These are phyloP conservation scores for Lysandra coridon DNA, from an alignment of 2,888 invertebrate species.

Conservation along the genomic window DNA sequence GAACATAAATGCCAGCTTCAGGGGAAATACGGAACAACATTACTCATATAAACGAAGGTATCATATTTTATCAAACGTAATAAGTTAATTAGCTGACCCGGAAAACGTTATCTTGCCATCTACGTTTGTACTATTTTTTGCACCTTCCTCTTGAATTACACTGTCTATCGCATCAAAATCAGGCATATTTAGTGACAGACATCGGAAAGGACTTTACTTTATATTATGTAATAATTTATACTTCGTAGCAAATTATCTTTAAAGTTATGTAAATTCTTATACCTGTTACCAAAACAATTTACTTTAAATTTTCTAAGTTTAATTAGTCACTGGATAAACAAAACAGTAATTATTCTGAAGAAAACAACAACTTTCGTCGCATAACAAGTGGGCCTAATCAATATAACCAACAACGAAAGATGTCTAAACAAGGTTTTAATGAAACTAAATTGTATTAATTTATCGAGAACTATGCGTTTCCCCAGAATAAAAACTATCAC, in stretches of 20 bases:
- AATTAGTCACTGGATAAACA: neutral
- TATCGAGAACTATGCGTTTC: no score
- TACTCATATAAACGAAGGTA: neutral
- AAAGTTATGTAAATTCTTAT: neutral
- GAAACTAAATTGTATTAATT: neutral
- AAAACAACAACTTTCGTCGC: neutral
- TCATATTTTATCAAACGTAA: neutral
- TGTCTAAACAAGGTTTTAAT: neutral
- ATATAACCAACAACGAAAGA: neutral
- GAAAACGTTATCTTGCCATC: no score
- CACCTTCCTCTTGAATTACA: no score
- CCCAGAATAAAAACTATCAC: no score
- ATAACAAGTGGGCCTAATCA: neutral
- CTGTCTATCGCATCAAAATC: no score
- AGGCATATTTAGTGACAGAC: no score
- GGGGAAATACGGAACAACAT: neutral
- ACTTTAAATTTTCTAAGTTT: neutral
- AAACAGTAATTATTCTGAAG: neutral
- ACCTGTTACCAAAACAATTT: neutral
- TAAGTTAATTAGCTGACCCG: neutral
- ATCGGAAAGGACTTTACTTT: no score
- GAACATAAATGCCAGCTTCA: neutral
- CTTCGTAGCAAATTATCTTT: conserved; percentile 1
- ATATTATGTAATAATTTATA: neutral
- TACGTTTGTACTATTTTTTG: no score